These are phyloP conservation scores for Platysternon megacephalum DNA, from an alignment of 2,113 vertebrate genomes.

Conservation along the genomic window DNA sequence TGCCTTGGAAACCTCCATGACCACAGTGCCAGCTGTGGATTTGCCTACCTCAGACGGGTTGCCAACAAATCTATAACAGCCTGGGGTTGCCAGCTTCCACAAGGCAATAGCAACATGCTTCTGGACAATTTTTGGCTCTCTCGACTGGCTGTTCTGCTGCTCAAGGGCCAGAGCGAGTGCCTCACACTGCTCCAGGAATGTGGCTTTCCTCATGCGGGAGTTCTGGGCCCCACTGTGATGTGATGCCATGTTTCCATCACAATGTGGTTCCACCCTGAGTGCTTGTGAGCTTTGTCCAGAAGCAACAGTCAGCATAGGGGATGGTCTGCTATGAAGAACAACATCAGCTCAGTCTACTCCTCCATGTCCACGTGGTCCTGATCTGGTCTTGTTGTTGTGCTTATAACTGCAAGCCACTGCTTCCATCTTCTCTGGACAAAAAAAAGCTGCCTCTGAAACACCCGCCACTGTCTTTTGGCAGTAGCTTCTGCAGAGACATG, in stretches of 20 bases:
- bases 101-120: background rate
- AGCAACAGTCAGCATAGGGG: background rate
- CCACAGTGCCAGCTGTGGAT: background rate
- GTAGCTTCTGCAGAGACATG: background rate
- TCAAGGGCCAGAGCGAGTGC: background rate
- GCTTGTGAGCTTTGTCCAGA: background rate
- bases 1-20: background rate
- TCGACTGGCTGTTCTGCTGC: background rate
- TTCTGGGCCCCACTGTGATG: background rate
- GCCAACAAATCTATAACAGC: background rate
- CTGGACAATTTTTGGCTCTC: background rate
- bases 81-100: background rate
- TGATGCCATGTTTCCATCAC: background rate
- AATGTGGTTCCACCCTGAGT: background rate
- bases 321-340: background rate
- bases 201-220: fast-evolving
- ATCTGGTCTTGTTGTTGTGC: background rate
- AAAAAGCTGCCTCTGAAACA: background rate
- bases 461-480: background rate
- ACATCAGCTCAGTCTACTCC: fast-evolving
- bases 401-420: background rate
- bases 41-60: background rate
- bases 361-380: background rate
- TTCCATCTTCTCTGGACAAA: background rate
- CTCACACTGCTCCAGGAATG: background rate